phyloP scores from a whole-genome alignment of 2,888 invertebrate genomes.

The Dynastes tityus region DNA sequence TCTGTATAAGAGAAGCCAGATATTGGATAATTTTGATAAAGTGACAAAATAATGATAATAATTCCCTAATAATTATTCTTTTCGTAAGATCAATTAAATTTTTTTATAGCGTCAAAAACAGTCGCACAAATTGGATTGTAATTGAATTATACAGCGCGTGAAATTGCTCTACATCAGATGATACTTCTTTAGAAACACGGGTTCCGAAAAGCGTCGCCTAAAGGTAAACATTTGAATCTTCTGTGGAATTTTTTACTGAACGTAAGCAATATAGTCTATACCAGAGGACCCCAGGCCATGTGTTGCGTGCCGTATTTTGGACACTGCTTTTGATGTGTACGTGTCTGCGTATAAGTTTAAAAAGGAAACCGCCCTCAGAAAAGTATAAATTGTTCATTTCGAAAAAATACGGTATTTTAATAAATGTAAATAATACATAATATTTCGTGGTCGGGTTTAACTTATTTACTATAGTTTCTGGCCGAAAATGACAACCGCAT shows the following conservation, averaged over 20 bases:
- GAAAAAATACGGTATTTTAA: constrained; percentile 50
- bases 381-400: constrained; percentile 47
- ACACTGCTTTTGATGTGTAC: constrained; percentile 27
- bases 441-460: constrained; percentile 32
- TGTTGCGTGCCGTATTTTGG: constrained; percentile 48
- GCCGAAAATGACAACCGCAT: constrained; percentile 42
- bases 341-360: constrained; percentile 34
- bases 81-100: constrained; percentile 15
- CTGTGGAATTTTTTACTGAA: constrained; percentile 46
- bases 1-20: too few relatives aligned
- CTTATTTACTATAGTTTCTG: constrained; percentile 31
- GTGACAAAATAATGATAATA: too few relatives aligned
- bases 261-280: constrained; percentile 44
- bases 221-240: constrained; percentile 39
- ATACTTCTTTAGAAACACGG: constrained; percentile 29
- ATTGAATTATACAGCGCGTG: constrained; percentile 28
- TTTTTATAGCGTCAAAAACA: background rate
- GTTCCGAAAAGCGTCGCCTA: constrained; percentile 37
- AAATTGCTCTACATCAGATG: constrained; percentile 27
- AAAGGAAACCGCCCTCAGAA: constrained; percentile 50
- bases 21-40: too few relatives aligned
- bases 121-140: constrained; percentile 26
- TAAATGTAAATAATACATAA: constrained; percentile 52
- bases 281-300: constrained; percentile 43
- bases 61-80: background rate